A percentile compares a stretch with the other conserved stretches of the same genome.
phyloP scores from a whole-genome alignment of 1,140 invertebrate species.

The Zaprionus nigranus region DNA sequence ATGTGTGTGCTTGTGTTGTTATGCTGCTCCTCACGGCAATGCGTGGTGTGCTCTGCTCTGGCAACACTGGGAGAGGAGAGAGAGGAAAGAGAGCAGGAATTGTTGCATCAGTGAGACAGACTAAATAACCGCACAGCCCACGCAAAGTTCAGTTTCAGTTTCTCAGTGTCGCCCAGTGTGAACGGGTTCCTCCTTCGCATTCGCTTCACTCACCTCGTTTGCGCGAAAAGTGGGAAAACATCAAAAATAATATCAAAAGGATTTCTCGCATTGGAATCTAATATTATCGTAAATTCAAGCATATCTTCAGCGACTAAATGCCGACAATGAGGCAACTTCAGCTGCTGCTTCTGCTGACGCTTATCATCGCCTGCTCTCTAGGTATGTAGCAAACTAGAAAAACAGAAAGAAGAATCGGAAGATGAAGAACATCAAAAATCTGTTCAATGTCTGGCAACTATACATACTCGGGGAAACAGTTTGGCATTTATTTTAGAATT shows the following conservation, averaged over 20 bases:
- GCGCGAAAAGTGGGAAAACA: conserved; percentile 15
- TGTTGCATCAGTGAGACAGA: conserved; percentile 38
- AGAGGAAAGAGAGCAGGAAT: conserved; percentile 20
- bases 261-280: conserved; percentile 23
- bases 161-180: conserved; percentile 54
- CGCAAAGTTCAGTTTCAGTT: conserved; percentile 65
- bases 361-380: conserved; percentile 61
- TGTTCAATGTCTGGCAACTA: conserved; percentile 18
- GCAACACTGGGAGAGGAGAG: background rate
- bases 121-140: conserved; percentile 49
- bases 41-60: conserved; percentile 41
- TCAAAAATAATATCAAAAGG: conserved; percentile 45
- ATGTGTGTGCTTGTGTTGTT: conserved; percentile 10
- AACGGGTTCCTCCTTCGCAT: conserved; percentile 52
- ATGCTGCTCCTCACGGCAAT: conserved; percentile 44
- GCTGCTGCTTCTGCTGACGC: conserved; percentile 60
- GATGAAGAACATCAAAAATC: conserved; percentile 10
- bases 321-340: conserved; percentile 40
- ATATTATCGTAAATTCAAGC: conserved; percentile 26
- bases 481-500: conserved; percentile 34
- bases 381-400: conserved; percentile 38
- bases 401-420: background rate
- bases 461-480: background rate
- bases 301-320: conserved; percentile 47
- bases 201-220: conserved; percentile 18